phyloP scores from a whole-genome alignment of 2,113 vertebrate species.

The Micromys minutus region DNA sequence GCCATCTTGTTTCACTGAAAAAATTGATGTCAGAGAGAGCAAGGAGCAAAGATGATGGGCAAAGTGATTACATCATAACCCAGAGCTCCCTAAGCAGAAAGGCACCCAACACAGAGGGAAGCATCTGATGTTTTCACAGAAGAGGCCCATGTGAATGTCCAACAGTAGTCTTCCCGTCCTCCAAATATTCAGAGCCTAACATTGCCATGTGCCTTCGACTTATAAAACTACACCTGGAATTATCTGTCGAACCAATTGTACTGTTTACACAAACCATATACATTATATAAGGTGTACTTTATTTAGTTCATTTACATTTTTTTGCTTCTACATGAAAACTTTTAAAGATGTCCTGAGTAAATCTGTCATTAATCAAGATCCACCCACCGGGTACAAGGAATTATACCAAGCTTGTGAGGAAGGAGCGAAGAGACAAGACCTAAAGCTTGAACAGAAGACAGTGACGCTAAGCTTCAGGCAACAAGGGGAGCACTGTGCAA shows the following conservation, averaged over 20 bases:
- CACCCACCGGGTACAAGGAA: neutral
- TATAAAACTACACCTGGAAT: slow-evolving; percentile 45
- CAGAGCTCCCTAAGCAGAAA: neutral
- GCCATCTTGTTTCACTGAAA: slow-evolving; percentile 37
- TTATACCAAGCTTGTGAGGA: neutral
- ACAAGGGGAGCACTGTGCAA: neutral
- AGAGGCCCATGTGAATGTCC: neutral
- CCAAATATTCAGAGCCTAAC: slow-evolving; percentile 9
- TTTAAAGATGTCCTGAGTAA: neutral
- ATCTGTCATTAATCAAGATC: slow-evolving; percentile 45
- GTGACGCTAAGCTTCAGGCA: neutral
- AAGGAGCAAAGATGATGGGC: neutral
- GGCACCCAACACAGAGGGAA: slow-evolving; percentile 17
- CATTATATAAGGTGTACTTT: slow-evolving; percentile 32
- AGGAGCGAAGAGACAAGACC: neutral
- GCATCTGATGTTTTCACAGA: slow-evolving; percentile 6
- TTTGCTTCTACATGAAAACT: neutral
- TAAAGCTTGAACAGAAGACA: neutral
- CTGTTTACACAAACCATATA: slow-evolving; percentile 51
- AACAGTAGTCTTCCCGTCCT: neutral
- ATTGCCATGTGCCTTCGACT: neutral
- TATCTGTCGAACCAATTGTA: slow-evolving; percentile 44
- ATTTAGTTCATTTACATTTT: slow-evolving; percentile 54
- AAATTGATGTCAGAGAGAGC: slow-evolving; percentile 16
- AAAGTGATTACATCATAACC: slow-evolving; percentile 18